These are phyloP conservation scores for Acheta domesticus DNA, from an alignment of 2,888 invertebrate genomes.

Conservation along the genomic window DNA sequence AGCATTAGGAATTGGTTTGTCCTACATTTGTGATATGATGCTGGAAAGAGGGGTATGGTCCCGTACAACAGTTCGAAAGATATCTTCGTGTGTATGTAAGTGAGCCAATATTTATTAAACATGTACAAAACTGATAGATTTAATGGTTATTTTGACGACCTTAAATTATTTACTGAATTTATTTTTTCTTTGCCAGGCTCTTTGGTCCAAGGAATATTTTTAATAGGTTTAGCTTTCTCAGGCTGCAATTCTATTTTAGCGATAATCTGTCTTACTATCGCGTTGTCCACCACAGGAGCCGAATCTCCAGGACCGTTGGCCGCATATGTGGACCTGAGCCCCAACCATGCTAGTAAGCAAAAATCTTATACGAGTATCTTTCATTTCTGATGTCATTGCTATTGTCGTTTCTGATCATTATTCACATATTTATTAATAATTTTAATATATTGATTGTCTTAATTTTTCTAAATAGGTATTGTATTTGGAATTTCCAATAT, in stretches of 20 bases:
- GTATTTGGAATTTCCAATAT: slow-evolving; percentile 61
- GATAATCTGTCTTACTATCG: slow-evolving; percentile 58
- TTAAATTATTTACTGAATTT: neutral
- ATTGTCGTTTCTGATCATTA: neutral
- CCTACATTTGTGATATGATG: slow-evolving; percentile 58
- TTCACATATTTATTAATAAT: neutral
- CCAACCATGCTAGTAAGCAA: slow-evolving; percentile 44
- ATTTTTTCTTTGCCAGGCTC: slow-evolving; percentile 47
- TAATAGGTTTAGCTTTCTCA: slow-evolving; percentile 59
- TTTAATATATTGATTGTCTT: neutral
- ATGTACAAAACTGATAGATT: neutral
- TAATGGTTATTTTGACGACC: neutral
- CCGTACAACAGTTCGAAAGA: slow-evolving; percentile 60
- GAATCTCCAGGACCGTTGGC: slow-evolving; percentile 65
- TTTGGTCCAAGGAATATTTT: slow-evolving; percentile 59
- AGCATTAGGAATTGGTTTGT: slow-evolving; percentile 57
- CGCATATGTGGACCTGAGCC: slow-evolving; percentile 63
- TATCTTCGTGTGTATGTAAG: slow-evolving; percentile 59
- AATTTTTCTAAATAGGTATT: slow-evolving; percentile 49
- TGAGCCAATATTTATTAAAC: slow-evolving; percentile 33
- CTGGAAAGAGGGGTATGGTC: slow-evolving; percentile 56
- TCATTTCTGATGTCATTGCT: neutral
- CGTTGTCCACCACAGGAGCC: slow-evolving; percentile 63
- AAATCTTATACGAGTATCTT: too few relatives aligned
- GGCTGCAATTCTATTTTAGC: slow-evolving; percentile 61